Evolutionary conservation across 2,888 invertebrate genomes (phyloP).

Genomic region (Lepidochitona cinerea): DNA sequence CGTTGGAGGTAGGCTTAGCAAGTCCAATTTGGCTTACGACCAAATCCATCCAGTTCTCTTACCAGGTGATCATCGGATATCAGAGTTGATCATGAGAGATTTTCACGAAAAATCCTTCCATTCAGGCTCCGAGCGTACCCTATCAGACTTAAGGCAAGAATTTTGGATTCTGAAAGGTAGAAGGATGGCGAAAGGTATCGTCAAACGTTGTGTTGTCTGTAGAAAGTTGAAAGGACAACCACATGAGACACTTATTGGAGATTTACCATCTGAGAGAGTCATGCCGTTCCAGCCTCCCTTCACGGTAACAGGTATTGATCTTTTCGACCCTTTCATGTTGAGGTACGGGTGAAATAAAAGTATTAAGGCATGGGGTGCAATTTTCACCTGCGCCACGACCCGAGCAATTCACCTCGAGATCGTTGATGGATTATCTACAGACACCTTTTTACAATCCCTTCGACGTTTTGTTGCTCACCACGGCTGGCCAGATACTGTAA

Average conservation of each 20-base stretch:
- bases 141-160: neutral
- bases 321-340: slow-evolving; percentile 8
- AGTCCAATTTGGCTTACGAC: neutral
- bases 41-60: slow-evolving; percentile 3
- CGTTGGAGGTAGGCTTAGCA: slow-evolving; percentile 7
- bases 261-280: neutral
- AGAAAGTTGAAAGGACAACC: neutral
- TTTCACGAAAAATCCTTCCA: neutral
- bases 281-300: neutral
- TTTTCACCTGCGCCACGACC: slow-evolving; percentile 6
- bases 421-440: slow-evolving; percentile 6
- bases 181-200: neutral
- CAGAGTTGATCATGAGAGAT: neutral
- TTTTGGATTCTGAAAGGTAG: slow-evolving; percentile 11
- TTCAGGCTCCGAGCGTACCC: slow-evolving; percentile 1
- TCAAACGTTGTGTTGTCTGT: neutral
- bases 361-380: neutral
- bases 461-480: slow-evolving; percentile 8
- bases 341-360: neutral
- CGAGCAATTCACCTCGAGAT: slow-evolving; percentile 3
- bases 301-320: slow-evolving; percentile 1
- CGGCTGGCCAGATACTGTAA: neutral
- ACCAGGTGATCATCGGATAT: neutral
- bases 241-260: neutral
- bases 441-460: slow-evolving; percentile 2